Evolutionary conservation across 2,113 vertebrate genomes (phyloP).

Genomic region (Oncorhynchus keta): DNA sequence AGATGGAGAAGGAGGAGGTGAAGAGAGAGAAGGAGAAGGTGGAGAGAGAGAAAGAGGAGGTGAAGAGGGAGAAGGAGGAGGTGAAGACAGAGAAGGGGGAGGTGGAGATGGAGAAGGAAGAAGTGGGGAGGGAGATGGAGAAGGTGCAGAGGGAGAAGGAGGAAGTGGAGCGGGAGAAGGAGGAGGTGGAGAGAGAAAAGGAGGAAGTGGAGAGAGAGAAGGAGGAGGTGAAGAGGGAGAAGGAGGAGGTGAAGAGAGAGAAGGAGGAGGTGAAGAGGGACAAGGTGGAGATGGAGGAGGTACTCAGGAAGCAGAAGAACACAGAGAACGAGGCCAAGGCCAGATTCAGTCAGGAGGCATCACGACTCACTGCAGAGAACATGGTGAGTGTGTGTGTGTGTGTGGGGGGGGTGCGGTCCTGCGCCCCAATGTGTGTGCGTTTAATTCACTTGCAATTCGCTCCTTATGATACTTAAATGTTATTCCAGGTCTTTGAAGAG

Average conservation of each 20-base stretch:
- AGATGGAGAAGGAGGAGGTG: slow-evolving; percentile 51
- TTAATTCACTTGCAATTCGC: not conserved
- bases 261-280: slow-evolving; percentile 53
- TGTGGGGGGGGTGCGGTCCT: not conserved
- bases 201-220: slow-evolving; percentile 60
- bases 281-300: slow-evolving; percentile 53
- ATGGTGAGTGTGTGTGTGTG: slow-evolving; percentile 67
- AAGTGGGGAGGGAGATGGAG: too few relatives aligned
- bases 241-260: slow-evolving; percentile 55
- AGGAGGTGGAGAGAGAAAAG: too few relatives aligned
- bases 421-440: too few relatives aligned
- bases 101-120: too few relatives aligned
- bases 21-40: slow-evolving; percentile 62
- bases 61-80: slow-evolving; percentile 69
- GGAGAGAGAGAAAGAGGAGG: slow-evolving; percentile 71
- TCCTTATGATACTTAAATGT: not conserved
- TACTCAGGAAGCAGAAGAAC: slow-evolving; percentile 68
- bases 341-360: slow-evolving; percentile 75
- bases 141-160: too few relatives aligned
- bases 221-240: slow-evolving; percentile 48
- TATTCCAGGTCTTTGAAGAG: slow-evolving; percentile 87
- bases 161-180: too few relatives aligned
- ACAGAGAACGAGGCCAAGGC: slow-evolving; percentile 74
- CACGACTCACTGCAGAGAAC: slow-evolving; percentile 78
- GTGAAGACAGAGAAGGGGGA: slow-evolving; percentile 36